Conservation (phyloP, 1,140 invertebrate genomes). For the Cepaea nemoralis region DNA sequence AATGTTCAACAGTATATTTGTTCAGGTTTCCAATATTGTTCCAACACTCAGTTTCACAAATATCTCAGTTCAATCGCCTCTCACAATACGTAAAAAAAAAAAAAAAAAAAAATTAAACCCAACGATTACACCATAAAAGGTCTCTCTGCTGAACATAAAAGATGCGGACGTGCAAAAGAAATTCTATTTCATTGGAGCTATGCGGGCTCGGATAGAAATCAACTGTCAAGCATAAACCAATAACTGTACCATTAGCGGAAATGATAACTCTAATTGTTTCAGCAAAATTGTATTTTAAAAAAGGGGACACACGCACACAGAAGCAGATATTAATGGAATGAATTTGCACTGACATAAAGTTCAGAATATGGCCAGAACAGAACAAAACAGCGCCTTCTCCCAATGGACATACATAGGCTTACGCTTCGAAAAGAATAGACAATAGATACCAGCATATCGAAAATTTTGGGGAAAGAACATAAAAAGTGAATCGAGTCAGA, state of each 20-base stretch:
- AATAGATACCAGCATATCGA: no score
- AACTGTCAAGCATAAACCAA: background rate
- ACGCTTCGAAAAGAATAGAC: no score
- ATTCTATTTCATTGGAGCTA: background rate
- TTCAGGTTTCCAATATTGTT: no score
- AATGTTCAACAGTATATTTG: no score
- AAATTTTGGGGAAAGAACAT: no score
- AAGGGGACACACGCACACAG: no score
- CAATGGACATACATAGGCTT: background rate
- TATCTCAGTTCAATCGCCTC: background rate
- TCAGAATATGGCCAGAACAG: background rate
- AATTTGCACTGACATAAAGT: background rate
- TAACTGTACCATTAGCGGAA: background rate
- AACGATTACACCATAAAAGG: background rate
- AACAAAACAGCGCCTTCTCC: background rate
- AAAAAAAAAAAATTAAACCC: no score
- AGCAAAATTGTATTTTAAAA: slow-evolving; percentile 8
- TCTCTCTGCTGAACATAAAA: background rate
- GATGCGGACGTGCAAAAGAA: background rate
- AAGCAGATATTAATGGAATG: background rate
- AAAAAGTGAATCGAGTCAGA: no score
- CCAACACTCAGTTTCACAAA: background rate
- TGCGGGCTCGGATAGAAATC: background rate
- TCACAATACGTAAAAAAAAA: background rate
- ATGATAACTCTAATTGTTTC: slow-evolving; percentile 3